A percentile compares a stretch with the other conserved stretches of the same genome.
phyloP scores from a whole-genome alignment of 2,797 vertebrate genomes.

The Crocidura indochinensis region DNA sequence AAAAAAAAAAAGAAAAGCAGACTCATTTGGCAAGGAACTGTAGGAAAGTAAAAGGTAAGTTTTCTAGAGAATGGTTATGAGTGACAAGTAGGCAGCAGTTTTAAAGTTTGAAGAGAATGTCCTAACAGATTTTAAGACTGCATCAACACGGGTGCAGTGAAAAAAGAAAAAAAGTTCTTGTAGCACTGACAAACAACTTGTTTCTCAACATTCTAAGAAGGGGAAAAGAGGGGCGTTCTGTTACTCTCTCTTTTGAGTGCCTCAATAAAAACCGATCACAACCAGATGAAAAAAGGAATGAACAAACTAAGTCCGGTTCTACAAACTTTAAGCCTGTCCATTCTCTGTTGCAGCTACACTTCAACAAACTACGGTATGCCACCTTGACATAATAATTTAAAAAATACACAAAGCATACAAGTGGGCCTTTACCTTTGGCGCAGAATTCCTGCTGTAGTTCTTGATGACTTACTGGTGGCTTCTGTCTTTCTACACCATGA shows the following conservation, averaged over 20 bases:
- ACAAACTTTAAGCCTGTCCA: not conserved
- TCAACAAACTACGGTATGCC: not conserved
- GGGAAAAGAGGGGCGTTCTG: slow-evolving; percentile 46
- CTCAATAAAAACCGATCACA: slow-evolving; percentile 41
- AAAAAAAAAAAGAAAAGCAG: not conserved
- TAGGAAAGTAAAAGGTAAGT: slow-evolving; percentile 56
- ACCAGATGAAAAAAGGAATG: not conserved
- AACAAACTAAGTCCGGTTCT: not conserved
- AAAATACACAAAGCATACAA: not conserved
- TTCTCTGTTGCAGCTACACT: not conserved
- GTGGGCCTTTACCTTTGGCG: slow-evolving; percentile 88
- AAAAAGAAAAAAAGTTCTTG: slow-evolving; percentile 50
- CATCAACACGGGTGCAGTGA: not conserved
- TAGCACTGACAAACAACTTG: slow-evolving; percentile 19
- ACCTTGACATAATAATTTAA: not conserved
- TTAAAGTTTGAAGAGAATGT: not conserved
- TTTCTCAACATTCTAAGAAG: not conserved
- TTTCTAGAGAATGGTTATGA: slow-evolving; percentile 18
- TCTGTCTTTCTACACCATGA: slow-evolving; percentile 86
- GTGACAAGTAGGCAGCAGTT: not conserved
- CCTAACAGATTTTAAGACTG: not conserved
- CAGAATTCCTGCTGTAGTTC: slow-evolving; percentile 83
- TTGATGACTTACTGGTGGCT: slow-evolving; percentile 82
- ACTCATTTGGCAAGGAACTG: slow-evolving; percentile 56
- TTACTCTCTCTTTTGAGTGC: not conserved